A percentile compares a stretch with the other conserved stretches of the same genome.
phyloP scores from a whole-genome alignment of 2,797 vertebrate genomes.

The Trematomus bernacchii region DNA sequence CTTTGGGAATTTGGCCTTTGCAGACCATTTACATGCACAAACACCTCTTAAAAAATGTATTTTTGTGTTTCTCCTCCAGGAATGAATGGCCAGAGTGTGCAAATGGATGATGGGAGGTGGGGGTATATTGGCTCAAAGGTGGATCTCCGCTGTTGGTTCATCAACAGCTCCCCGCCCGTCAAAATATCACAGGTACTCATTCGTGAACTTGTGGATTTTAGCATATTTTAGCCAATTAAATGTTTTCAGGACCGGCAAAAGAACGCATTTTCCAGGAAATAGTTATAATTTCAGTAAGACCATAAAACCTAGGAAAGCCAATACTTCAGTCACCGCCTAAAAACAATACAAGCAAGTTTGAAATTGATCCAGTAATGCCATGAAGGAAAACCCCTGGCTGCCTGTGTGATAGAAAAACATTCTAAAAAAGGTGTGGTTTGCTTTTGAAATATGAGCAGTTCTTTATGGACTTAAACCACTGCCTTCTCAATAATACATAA shows the following conservation, averaged over 20 bases:
- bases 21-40: too few relatives aligned
- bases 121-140: constrained; percentile 92
- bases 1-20: too few relatives aligned
- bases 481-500: background rate
- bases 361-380: background rate
- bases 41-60: background rate
- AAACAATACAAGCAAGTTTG: background rate
- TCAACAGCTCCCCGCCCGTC: constrained; percentile 90
- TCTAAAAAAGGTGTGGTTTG: background rate
- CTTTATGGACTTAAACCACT: background rate
- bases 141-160: constrained; percentile 92
- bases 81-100: constrained; percentile 87
- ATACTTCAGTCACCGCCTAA: background rate
- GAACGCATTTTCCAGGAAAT: background rate
- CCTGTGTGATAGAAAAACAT: background rate
- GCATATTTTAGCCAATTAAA: background rate
- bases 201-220: constrained; percentile 67
- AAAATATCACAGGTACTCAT: constrained; percentile 94
- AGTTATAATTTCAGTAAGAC: background rate
- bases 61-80: constrained; percentile 76
- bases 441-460: background rate
- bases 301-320: too few relatives aligned
- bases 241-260: background rate
- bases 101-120: constrained; percentile 91
- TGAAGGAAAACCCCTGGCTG: background rate